Base-by-base conservation (phyloP, 2,888 invertebrate species). In the Autographa gamma region DNA sequence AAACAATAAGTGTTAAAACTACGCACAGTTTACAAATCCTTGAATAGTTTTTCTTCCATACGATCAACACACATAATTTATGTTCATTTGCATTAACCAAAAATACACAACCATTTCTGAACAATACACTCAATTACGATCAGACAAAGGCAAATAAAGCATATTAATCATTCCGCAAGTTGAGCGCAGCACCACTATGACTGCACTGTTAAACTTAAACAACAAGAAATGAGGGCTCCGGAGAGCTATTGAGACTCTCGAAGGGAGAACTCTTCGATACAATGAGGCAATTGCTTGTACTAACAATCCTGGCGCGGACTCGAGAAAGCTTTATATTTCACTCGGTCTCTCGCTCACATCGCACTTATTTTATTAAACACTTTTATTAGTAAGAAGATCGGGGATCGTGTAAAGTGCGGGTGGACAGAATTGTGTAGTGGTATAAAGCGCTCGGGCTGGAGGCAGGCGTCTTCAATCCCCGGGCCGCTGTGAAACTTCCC, bases 401-500 rank as follows among this genome's bases (percentile, higher is more conserved):
- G 81, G 84, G 84, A 87, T 85, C 84, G 82, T 82, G 84, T 84
- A 86, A 87, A 85, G 84, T 86, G 82, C 64, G 72, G 79, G 88
- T 82, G 89, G 89, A 87, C 90, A 91, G 87, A 89, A 89, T 90
- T 90, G 90, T 91, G 90, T 91, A 90, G 89, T 86, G 89, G 86
- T 87, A 88, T 91, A 89, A 87, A 89, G 89, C 87, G 89, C 85
- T 82, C 83, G 86, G 88, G 87, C 80, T 87, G 87, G 87, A 86
- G 83, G 88, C 89, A 88, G 85, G 88, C 91, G 88, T 90, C 91
- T 90, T 89, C 92, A 91, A 91, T 90, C 91, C 94, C 93, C 92
- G 92, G 91, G 91, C 91, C 93, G 92, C 91, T 89, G 91, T 88
- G 90, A 95, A 95, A 95, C 92, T 95, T 95, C 91, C 90, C 91